Evolutionary conservation across 2,113 vertebrate species (phyloP).

Genomic region (Alexandromys fortis): DNA sequence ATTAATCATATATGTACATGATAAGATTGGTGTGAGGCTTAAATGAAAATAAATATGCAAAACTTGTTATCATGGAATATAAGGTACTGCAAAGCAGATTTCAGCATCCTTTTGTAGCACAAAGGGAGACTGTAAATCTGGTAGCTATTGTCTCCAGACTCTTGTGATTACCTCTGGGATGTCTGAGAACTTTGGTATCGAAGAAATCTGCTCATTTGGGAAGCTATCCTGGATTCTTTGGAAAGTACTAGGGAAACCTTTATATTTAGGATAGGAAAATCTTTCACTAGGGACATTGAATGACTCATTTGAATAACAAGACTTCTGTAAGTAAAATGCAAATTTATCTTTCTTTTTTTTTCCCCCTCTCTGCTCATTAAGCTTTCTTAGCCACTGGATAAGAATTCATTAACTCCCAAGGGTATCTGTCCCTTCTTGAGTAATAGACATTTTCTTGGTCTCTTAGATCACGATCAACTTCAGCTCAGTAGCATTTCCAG

Average conservation of each 20-base stretch:
- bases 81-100: neutral
- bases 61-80: neutral
- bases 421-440: neutral
- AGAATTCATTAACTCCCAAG: neutral
- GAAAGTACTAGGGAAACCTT: neutral
- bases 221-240: neutral
- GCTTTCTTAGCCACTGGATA: neutral
- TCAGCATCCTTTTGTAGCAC: neutral
- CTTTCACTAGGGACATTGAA: neutral
- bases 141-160: neutral
- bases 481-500: neutral
- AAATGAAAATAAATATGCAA: neutral
- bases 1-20: neutral
- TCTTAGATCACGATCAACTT: neutral
- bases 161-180: neutral
- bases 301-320: neutral
- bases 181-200: too few relatives aligned
- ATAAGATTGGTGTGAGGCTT: neutral
- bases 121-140: neutral
- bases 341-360: neutral
- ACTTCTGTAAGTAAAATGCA: neutral
- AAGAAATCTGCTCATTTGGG: too few relatives aligned
- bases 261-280: neutral
- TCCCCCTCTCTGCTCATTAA: neutral
- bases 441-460: neutral